A percentile compares a stretch with the other conserved stretches of the same genome.
Conservation (phyloP, 2,113 vertebrate species). For the Psettodes erumei region DNA sequence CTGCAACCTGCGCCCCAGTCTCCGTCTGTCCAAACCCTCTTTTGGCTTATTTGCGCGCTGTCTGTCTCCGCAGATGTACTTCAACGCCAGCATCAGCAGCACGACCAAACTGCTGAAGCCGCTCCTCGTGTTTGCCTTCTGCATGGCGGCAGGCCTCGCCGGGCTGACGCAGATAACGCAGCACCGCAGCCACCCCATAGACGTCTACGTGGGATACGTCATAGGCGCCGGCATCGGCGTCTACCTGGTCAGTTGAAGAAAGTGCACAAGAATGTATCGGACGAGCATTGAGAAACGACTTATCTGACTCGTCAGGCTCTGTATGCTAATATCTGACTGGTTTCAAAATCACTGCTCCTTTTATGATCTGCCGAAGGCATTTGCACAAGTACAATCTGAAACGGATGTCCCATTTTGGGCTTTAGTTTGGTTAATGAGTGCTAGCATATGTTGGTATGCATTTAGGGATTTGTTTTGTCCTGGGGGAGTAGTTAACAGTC, state of each 20-base stretch:
- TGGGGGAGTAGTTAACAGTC: slow-evolving; percentile 22
- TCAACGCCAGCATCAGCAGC: slow-evolving; percentile 94
- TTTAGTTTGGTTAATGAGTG: slow-evolving; percentile 2
- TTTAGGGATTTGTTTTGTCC: slow-evolving; percentile 41
- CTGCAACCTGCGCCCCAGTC: neutral
- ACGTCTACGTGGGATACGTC: slow-evolving; percentile 94
- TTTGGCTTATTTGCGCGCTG: neutral
- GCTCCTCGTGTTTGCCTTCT: slow-evolving; percentile 92
- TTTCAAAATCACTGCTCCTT: neutral
- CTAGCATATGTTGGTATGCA: slow-evolving; percentile 30
- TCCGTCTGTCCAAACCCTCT: neutral
- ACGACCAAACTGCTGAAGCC: slow-evolving; percentile 97
- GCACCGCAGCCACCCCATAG: slow-evolving; percentile 94
- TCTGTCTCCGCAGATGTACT: slow-evolving; percentile 88
- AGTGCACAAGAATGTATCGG: neutral
- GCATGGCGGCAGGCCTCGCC: slow-evolving; percentile 91
- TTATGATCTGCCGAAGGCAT: neutral
- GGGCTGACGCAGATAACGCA: slow-evolving; percentile 97
- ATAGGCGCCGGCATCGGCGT: slow-evolving; percentile 93
- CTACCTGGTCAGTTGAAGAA: slow-evolving; percentile 90
- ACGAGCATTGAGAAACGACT: neutral
- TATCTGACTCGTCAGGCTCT: neutral
- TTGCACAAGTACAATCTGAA: neutral
- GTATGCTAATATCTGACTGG: neutral
- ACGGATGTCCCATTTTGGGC: neutral